Conservation (phyloP, 30 jellyfish, hydroid and myxozoan genomes). For the Pseudorhiza aurosa region DNA sequence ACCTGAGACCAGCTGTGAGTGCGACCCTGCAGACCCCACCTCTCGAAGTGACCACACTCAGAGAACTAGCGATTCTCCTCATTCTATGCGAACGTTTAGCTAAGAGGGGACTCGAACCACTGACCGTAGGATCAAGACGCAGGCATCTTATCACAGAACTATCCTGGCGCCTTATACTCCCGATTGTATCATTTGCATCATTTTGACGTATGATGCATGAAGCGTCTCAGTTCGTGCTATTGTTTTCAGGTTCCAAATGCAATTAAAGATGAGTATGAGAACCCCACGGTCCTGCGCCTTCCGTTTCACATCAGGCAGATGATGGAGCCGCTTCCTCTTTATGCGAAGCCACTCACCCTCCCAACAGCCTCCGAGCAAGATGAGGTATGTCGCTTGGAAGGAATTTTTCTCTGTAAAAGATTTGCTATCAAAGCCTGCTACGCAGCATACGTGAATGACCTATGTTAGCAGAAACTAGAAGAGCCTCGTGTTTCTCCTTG, state of each 20-base stretch:
- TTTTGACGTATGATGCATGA: neutral
- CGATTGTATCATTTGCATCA: neutral
- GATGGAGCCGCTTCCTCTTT: conserved; percentile 72
- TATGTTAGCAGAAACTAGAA: too few species aligned
- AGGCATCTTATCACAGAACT: neutral
- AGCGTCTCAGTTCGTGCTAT: neutral
- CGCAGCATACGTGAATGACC: too few species aligned
- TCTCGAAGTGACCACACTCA: too few species aligned
- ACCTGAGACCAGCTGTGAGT: too few species aligned
- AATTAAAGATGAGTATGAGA: conserved; percentile 81
- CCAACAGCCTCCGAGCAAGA: conserved; percentile 71
- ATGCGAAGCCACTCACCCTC: conserved; percentile 56
- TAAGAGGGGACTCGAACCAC: too few species aligned
- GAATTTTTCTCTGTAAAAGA: too few species aligned
- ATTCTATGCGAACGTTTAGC: too few species aligned
- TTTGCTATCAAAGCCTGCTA: too few species aligned
- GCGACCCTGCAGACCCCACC: too few species aligned
- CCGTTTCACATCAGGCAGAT: conserved; percentile 50
- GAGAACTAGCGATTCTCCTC: too few species aligned
- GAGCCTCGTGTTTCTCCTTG: too few species aligned
- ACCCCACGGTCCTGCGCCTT: conserved; percentile 77
- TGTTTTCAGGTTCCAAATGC: conserved; percentile 89
- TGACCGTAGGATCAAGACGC: neutral
- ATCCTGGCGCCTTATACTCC: neutral
- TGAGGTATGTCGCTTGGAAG: too few species aligned